Percentiles rank a stretch among this genome's conserved stretches.
Evolutionary conservation across 2,888 invertebrate species (phyloP).

Genomic region (Myopa testacea): DNA sequence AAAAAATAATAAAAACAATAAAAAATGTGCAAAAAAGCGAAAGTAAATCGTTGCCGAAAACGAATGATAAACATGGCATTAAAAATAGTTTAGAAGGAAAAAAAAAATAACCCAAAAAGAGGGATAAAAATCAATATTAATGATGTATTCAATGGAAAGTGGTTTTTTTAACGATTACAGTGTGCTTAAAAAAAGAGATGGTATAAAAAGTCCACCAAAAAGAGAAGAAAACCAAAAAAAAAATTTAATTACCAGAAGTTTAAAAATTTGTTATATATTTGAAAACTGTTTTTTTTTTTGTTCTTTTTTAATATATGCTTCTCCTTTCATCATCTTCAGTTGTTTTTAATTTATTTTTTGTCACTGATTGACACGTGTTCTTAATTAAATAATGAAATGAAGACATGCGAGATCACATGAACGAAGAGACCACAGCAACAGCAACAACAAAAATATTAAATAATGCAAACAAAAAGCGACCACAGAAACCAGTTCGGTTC

Average conservation of each 20-base stretch:
- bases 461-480: not conserved
- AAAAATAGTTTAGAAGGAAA: not conserved
- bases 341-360: not conserved
- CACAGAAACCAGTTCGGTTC: slow-evolving; percentile 52
- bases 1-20: no score
- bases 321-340: not conserved
- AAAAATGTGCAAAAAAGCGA: slow-evolving; percentile 9
- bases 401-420: slow-evolving; percentile 24
- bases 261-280: not conserved
- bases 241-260: not conserved
- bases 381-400: not conserved
- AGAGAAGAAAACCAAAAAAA: no score
- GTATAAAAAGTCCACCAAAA: no score
- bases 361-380: not conserved
- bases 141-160: no score
- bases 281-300: not conserved
- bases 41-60: not conserved
- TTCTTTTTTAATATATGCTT: not conserved
- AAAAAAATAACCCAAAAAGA: not conserved
- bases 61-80: not conserved
- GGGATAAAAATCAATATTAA: slow-evolving; percentile 42
- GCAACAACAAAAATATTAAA: slow-evolving; percentile 18
- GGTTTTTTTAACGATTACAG: no score
- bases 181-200: no score
- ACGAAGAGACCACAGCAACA: slow-evolving; percentile 21